Base-by-base conservation (phyloP, 2,888 invertebrate species). In the Buathra laborator region DNA sequence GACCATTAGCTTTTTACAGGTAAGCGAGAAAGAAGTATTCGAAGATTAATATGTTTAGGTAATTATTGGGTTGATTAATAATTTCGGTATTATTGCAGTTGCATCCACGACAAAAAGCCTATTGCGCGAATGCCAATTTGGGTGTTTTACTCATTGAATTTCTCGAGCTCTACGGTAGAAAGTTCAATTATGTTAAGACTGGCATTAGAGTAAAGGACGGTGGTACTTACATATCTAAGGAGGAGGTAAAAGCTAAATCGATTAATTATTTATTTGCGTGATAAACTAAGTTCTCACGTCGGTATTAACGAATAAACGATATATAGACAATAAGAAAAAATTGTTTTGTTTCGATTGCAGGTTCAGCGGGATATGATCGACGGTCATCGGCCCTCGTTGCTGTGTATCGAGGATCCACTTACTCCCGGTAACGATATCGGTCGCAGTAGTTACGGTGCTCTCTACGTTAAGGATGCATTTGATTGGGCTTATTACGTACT, bases 321-420 rank as follows among this genome's bases (percentile, higher is more conserved):
- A 14, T 32, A 14, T 32, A 62, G 32, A 62, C 62, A 3, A 19
- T 14, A 14, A 14, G n/a, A 14, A 14, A n/a, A 12, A n/a, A 48
- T 3, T 14, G 29, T 46, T n/a, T 3, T 14, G 29, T 46, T n/a
- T 74, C 74, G 62, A 29, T 68, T 87, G 66, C 84, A 95, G 95
- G 96, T 98, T 93, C 98, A 98, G 94, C 96, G 97, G 94, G 98
- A 98, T 91, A 98, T 99, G 98, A 96, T 97, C 89, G 98, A 98
- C 94, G 99, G 99, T 0, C 98, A 99, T 94, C 95, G 99, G 68
- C 98, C 98, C 29, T 98, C 99, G 86, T 95, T 99, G 92, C 95
- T 99, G 87, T 99, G 99, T 93, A 99, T 99, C 90, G 99, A 99
- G 95, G 99, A 99, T 95, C 99, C 99, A 29, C 95, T 99, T 62